Evolutionary conservation across 2,113 vertebrate genomes (phyloP), one percentile per base, ranked within the genome.

Genomic region (Rattus rattus): DNA sequence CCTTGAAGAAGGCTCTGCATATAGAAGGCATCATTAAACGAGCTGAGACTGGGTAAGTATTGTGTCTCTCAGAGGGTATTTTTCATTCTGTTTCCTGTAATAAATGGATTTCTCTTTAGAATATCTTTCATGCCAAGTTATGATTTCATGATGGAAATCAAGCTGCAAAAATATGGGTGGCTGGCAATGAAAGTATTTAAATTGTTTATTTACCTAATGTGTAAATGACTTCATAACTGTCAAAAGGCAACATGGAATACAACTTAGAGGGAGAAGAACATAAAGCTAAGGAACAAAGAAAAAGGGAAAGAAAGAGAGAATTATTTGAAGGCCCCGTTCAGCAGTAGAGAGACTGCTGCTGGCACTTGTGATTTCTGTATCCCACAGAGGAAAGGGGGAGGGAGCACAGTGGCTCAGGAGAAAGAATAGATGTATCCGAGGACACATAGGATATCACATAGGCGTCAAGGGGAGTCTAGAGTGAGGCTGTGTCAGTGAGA

Each of bases 81-180:
- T 56, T 59, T 26, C 7, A 52, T 14, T 83, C 36, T 67, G n/a
- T 59, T 88, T 59, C 56, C 30, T 86, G 33, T 76, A 96, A 63
- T 94, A 69, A 94, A 90, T 20, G 52, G 2, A 85, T 94, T 95
- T 85, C 70, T 65, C 90, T 92, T 86, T 70, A 91, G 65, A 90
- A 33, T 85, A 88, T 89, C 24, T 90, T 81, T 70, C 79, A 73
- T 49, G 65, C 52, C 87, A 80, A 91, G 92, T 56, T 81, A 84
- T 79, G 79, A 94, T 61, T 91, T 94, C 80, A 90, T 92, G n/a
- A 88, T 92, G 47, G 81, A 97, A 95, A 95, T 81, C 47, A 91
- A 95, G 65, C 70, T 77, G 13, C 36, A 86, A 63, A 52, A 85
- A 80, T 85, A 72, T 67, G 76, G 54, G 83, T 49, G 77, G 65